These are phyloP conservation scores for Tokudaia tokunoshimensis DNA, from an alignment of 2,797 vertebrate genomes.

Conservation along the genomic window DNA sequence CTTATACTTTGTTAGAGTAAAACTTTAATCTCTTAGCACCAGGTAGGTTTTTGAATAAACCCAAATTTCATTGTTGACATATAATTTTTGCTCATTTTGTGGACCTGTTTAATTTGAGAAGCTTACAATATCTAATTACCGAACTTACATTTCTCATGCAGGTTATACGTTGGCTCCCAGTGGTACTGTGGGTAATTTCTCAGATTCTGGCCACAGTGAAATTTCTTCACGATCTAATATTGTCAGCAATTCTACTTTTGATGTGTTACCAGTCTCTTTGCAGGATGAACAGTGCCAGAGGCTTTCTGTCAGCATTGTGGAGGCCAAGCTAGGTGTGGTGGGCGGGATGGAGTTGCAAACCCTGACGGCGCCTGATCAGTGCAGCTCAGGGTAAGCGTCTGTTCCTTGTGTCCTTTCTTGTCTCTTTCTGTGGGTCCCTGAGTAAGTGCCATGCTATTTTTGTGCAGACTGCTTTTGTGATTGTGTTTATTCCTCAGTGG, in stretches of 20 bases:
- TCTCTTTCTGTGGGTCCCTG: not conserved
- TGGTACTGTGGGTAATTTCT: slow-evolving; percentile 94
- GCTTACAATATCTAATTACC: not conserved
- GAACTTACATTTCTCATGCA: slow-evolving; percentile 79
- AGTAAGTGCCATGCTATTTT: no score
- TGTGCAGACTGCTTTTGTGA: no score
- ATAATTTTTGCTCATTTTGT: slow-evolving; percentile 14
- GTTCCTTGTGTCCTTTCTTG: not conserved
- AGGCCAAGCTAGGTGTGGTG: slow-evolving; percentile 91
- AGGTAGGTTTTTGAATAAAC: slow-evolving; percentile 29
- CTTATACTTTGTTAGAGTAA: not conserved
- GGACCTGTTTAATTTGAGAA: not conserved
- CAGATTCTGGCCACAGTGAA: slow-evolving; percentile 98
- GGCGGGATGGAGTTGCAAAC: slow-evolving; percentile 94
- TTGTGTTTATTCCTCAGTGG: no score
- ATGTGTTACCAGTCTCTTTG: slow-evolving; percentile 90
- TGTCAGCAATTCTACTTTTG: slow-evolving; percentile 98
- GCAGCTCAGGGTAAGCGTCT: slow-evolving; percentile 94
- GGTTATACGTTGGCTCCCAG: slow-evolving; percentile 92
- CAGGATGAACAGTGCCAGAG: slow-evolving; percentile 95
- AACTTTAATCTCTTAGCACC: not conserved
- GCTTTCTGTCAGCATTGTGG: slow-evolving; percentile 93
- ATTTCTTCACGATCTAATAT: slow-evolving; percentile 98
- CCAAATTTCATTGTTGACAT: not conserved
- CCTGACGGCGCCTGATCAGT: slow-evolving; percentile 95